A percentile compares a stretch with the other conserved stretches of the same genome.
phyloP scores from a whole-genome alignment of 2,888 invertebrate genomes.

The Epiblema foenella region DNA sequence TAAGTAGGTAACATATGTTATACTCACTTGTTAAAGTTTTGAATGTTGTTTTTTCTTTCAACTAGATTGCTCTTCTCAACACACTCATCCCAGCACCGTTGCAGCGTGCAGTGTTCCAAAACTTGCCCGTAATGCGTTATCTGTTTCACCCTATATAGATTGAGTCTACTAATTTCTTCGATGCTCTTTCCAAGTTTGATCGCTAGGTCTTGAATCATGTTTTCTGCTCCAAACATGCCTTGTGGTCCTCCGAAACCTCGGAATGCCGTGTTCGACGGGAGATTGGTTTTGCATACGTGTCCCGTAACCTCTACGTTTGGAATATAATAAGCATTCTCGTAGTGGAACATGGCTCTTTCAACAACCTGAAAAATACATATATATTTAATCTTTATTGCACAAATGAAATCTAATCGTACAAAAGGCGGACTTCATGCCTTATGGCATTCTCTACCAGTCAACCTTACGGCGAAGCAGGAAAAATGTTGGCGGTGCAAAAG shows the following conservation, averaged over 20 bases:
- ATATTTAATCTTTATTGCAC: no score
- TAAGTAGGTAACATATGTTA: no score
- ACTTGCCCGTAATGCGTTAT: slow-evolving; percentile 91
- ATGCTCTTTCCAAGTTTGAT: slow-evolving; percentile 87
- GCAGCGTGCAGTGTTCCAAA: slow-evolving; percentile 89
- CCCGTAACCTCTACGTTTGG: slow-evolving; percentile 89
- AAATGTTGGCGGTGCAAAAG: no score
- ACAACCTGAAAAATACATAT: slow-evolving; percentile 86
- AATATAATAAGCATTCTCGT: slow-evolving; percentile 93
- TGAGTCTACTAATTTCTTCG: slow-evolving; percentile 87
- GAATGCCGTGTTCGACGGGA: slow-evolving; percentile 97
- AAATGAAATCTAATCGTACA: no score
- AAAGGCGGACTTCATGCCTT: no score
- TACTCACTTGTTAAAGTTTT: slow-evolving; percentile 89
- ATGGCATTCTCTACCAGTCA: no score
- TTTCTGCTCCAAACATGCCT: slow-evolving; percentile 94
- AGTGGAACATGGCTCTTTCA: slow-evolving; percentile 93
- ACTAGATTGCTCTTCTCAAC: slow-evolving; percentile 87
- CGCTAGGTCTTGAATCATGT: slow-evolving; percentile 91
- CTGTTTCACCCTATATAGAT: slow-evolving; percentile 92
- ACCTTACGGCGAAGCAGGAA: no score
- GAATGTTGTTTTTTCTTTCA: slow-evolving; percentile 84
- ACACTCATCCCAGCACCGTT: slow-evolving; percentile 92
- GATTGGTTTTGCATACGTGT: slow-evolving; percentile 93
- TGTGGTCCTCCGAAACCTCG: slow-evolving; percentile 97